phyloP scores from a whole-genome alignment of 2,113 vertebrate species.

The Oxyruncus cristatus region DNA sequence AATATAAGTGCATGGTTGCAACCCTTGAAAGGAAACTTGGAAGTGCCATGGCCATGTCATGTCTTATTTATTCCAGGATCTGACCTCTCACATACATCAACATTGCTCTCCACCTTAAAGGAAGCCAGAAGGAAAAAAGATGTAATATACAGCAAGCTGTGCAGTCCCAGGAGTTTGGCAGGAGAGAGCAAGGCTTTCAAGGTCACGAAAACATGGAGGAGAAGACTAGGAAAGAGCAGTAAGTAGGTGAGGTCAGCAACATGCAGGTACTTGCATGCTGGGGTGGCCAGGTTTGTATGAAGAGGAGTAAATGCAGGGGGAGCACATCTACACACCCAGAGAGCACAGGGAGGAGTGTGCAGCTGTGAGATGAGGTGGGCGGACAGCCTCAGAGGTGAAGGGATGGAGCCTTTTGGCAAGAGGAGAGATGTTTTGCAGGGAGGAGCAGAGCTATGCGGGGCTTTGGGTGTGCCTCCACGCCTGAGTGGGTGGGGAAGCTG shows the following conservation, averaged over 20 bases:
- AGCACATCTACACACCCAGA: neutral
- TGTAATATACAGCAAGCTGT: neutral
- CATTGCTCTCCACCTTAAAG: neutral
- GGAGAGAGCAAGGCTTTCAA: neutral
- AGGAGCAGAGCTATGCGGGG: fast-evolving
- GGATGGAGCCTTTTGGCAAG: neutral
- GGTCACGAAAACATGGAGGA: neutral
- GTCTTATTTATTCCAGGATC: neutral
- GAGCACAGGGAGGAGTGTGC: neutral
- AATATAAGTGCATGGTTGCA: neutral
- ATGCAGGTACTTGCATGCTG: neutral
- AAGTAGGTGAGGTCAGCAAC: neutral
- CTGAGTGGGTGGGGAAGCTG: fast-evolving
- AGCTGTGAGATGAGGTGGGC: neutral
- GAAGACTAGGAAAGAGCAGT: neutral
- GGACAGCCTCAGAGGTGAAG: neutral
- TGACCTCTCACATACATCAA: neutral
- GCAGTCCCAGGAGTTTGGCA: neutral
- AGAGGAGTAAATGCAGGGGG: neutral
- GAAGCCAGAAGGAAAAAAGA: neutral
- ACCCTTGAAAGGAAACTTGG: conserved; percentile 28
- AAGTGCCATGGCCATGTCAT: neutral
- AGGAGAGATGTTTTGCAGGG: neutral
- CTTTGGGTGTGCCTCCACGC: neutral
- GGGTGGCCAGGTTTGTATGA: neutral